Percentiles rank a stretch among this genome's conserved stretches.
Evolutionary conservation across 2,113 vertebrate species (phyloP).

Genomic region (Ameiurus melas): DNA sequence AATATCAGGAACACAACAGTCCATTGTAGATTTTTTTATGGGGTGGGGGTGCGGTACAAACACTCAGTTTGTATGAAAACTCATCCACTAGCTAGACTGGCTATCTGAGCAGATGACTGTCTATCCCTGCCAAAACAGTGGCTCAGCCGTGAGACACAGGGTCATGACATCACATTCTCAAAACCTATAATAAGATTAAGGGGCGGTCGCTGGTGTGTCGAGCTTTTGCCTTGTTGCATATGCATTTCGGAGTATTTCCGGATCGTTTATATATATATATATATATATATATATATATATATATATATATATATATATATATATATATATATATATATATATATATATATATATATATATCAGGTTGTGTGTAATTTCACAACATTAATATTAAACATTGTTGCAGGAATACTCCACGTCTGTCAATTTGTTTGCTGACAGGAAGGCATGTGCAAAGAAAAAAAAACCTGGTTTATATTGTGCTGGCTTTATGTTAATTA

Average conservation of each 20-base stretch:
- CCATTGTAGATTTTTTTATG: neutral
- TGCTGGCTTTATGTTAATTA: neutral
- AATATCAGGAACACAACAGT: neutral
- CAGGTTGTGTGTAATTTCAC: neutral
- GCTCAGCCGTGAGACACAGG: neutral
- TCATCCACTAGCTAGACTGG: neutral
- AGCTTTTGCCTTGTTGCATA: neutral
- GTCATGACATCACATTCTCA: constrained; percentile 4
- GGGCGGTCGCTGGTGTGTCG: neutral
- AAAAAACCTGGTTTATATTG: neutral
- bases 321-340: too few species aligned
- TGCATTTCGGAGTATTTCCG: neutral
- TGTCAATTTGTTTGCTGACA: neutral
- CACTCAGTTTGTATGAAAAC: neutral
- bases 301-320: too few species aligned
- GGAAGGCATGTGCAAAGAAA: neutral
- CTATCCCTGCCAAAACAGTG: neutral
- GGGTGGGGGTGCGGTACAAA: neutral
- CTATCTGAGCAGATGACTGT: neutral
- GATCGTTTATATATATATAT: neutral
- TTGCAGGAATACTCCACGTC: neutral
- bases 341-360: too few species aligned
- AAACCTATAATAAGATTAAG: neutral
- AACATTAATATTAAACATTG: neutral
- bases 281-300: too few species aligned